These are phyloP conservation scores for Cardinalis cardinalis DNA, from an alignment of 2,113 vertebrate species.

Conservation along the genomic window DNA sequence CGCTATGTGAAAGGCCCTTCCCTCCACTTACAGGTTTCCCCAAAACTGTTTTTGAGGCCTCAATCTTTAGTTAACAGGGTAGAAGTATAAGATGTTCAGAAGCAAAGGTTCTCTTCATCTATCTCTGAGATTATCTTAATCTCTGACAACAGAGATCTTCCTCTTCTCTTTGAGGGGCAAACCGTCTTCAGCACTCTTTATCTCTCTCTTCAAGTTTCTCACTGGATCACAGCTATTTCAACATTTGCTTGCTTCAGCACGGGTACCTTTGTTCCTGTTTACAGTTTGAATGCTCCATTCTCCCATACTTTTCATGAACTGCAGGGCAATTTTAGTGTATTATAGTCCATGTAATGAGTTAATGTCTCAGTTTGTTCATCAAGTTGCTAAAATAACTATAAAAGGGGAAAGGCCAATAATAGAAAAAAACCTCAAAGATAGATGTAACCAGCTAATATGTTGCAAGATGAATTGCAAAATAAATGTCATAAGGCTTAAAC, in stretches of 20 bases:
- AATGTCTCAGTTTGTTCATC: too few species aligned
- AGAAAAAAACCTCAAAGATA: too few species aligned
- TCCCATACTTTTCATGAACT: neutral
- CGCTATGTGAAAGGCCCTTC: accelerated
- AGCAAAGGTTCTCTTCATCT: neutral
- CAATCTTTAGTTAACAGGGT: neutral
- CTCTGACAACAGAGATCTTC: neutral
- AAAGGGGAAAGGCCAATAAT: too few species aligned
- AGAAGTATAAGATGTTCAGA: neutral
- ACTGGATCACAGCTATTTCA: neutral
- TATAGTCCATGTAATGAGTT: too few species aligned
- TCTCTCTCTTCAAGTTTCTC: neutral
- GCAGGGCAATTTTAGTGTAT: neutral
- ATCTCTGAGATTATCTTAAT: neutral
- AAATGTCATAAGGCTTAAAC: too few species aligned
- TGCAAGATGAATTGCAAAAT: too few species aligned
- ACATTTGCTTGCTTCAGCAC: neutral
- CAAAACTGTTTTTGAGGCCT: neutral
- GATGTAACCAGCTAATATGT: too few species aligned
- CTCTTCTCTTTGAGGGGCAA: neutral
- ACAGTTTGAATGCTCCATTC: neutral
- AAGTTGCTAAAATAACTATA: too few species aligned
- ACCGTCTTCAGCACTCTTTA: neutral
- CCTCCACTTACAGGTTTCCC: neutral
- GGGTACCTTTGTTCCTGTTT: neutral